Percentiles rank a stretch among this genome's conserved stretches.
Conservation (phyloP, 2,888 invertebrate species). For the Protonemura montana region DNA sequence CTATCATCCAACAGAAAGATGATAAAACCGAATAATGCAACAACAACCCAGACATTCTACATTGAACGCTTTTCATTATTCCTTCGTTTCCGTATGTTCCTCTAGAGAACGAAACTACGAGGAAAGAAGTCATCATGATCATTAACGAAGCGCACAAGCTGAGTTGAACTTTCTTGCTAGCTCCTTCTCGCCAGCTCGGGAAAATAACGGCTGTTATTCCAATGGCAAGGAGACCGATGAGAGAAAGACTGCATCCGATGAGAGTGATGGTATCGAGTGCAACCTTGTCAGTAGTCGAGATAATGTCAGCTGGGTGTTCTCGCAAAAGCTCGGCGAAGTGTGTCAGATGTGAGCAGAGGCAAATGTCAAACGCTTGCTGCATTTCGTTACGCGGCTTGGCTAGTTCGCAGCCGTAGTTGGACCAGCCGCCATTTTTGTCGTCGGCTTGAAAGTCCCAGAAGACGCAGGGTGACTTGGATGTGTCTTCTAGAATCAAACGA, state of each 20-base stretch:
- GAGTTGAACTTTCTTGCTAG: constrained; percentile 47
- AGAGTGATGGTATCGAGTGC: constrained; percentile 44
- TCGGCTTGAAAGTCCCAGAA: constrained; percentile 46
- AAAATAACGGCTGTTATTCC: constrained; percentile 38
- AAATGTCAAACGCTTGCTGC: constrained; percentile 33
- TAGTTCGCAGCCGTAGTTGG: constrained; percentile 36
- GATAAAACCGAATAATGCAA: constrained; percentile 48
- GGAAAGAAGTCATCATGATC: constrained; percentile 43
- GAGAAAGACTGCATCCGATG: constrained; percentile 42
- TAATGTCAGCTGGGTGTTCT: constrained; percentile 14
- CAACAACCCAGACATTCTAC: constrained; percentile 43
- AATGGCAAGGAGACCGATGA: constrained; percentile 44
- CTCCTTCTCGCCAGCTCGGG: constrained; percentile 44
- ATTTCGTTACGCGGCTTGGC: not conserved
- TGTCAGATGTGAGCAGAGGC: constrained; percentile 48
- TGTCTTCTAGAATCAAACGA: no score
- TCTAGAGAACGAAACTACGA: constrained; percentile 25
- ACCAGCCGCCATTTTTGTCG: constrained; percentile 44
- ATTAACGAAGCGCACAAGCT: constrained; percentile 43
- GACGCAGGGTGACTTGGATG: constrained; percentile 41
- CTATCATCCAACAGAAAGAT: constrained; percentile 49
- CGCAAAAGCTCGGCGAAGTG: constrained; percentile 47
- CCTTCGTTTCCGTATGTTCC: not conserved
- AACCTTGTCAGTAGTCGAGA: not conserved
- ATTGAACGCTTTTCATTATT: not conserved